phyloP scores from a whole-genome alignment of 2,888 invertebrate species.

The Axea sp. region DNA sequence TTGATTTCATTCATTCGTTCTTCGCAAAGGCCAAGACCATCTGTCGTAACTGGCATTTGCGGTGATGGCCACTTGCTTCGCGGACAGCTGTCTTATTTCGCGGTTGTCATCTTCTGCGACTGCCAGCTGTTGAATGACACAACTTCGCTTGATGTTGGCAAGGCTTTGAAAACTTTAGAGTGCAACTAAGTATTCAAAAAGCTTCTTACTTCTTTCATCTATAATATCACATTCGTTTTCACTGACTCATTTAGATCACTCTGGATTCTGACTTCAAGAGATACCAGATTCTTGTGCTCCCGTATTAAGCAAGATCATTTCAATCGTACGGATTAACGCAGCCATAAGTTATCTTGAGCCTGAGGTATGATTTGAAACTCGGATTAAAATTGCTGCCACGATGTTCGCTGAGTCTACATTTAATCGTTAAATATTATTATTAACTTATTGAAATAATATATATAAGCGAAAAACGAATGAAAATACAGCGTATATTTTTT shows the following conservation, averaged over 20 bases:
- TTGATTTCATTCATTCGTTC: conserved; percentile 59
- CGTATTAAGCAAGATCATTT: conserved; percentile 46
- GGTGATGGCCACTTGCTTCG: conserved; percentile 53
- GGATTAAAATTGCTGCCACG: conserved; percentile 46
- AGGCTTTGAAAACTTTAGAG: conserved; percentile 37
- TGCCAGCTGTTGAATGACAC: conserved; percentile 62
- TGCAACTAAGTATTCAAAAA: conserved; percentile 9
- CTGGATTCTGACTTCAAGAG: conserved; percentile 7
- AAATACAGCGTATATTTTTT: neutral
- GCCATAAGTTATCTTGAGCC: conserved; percentile 42
- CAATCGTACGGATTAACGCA: conserved; percentile 52
- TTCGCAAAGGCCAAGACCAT: conserved; percentile 38
- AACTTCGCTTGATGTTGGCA: conserved; percentile 38
- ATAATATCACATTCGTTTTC: conserved; percentile 45
- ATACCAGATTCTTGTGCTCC: conserved; percentile 15
- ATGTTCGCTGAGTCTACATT: conserved; percentile 28
- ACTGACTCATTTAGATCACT: conserved; percentile 22
- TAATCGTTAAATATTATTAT: conserved; percentile 59
- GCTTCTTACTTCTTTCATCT: conserved; percentile 39
- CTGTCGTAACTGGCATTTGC: conserved; percentile 50
- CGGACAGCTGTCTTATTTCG: conserved; percentile 61
- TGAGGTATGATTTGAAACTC: conserved; percentile 51
- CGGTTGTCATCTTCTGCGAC: conserved; percentile 59
- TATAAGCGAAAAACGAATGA: neutral
- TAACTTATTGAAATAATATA: conserved; percentile 13